phyloP scores from a whole-genome alignment of 2,113 vertebrate genomes.

The Phrynocephalus versicolor region DNA sequence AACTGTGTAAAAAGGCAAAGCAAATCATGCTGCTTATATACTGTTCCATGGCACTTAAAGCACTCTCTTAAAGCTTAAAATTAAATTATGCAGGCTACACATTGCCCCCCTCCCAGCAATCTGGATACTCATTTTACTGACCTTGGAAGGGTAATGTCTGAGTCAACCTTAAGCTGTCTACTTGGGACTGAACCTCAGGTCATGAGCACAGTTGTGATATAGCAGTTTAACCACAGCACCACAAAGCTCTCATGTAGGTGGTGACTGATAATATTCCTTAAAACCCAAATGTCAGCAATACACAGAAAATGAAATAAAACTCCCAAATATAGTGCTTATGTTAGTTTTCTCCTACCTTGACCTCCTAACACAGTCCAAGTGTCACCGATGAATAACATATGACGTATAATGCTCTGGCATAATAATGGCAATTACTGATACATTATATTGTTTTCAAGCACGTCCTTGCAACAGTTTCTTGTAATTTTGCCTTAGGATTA shows the following conservation, averaged over 20 bases:
- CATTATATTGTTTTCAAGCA: constrained; percentile 77
- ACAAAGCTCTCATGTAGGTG: constrained; percentile 47
- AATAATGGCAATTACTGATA: constrained; percentile 75
- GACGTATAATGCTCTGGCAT: constrained; percentile 70
- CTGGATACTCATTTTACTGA: too few relatives aligned
- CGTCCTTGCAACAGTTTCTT: constrained; percentile 62
- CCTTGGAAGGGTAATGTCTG: too few relatives aligned
- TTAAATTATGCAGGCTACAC: too few relatives aligned
- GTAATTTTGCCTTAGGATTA: constrained; percentile 75
- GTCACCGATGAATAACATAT: constrained; percentile 67
- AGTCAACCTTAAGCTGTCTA: too few relatives aligned
- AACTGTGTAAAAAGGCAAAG: too few relatives aligned
- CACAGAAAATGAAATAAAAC: constrained; percentile 63
- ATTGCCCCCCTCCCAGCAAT: too few relatives aligned
- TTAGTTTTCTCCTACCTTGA: constrained; percentile 47
- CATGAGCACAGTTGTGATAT: too few relatives aligned
- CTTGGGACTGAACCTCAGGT: too few relatives aligned
- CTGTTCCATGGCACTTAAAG: too few relatives aligned
- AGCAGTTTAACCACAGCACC: too few relatives aligned
- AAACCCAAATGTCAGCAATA: constrained; percentile 53
- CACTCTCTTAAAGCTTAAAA: too few relatives aligned
- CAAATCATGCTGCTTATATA: too few relatives aligned
- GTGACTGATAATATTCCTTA: constrained; percentile 64
- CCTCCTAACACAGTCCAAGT: constrained; percentile 44
- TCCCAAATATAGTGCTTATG: constrained; percentile 35